Conservation (phyloP, 2,888 invertebrate species). For the Ectemnius cavifrons region DNA sequence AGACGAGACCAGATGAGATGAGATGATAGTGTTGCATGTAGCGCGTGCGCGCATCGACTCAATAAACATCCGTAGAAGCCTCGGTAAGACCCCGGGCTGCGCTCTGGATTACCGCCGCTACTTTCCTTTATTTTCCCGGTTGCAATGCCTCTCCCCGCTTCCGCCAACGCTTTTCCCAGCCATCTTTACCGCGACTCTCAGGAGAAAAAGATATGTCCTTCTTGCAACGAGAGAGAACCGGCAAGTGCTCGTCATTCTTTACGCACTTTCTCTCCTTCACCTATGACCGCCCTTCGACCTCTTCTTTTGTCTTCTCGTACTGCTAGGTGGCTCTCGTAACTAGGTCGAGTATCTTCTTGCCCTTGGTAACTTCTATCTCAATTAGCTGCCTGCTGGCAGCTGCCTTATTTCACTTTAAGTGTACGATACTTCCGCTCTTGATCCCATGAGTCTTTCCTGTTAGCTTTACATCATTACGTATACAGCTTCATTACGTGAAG, state of each 20-base stretch:
- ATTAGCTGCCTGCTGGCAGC: too few relatives aligned
- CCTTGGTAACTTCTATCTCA: background rate
- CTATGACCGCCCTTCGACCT: background rate
- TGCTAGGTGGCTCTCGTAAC: background rate
- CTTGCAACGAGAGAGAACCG: background rate
- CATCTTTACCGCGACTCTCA: conserved; percentile 49
- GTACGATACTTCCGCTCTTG: background rate
- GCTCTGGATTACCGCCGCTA: conserved; percentile 75
- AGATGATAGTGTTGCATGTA: conserved; percentile 66
- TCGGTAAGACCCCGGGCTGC: conserved; percentile 73
- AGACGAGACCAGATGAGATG: conserved; percentile 65
- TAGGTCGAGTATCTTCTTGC: background rate
- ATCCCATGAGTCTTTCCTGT: too few relatives aligned
- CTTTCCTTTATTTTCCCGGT: conserved; percentile 71
- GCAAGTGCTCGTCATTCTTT: conserved; percentile 46
- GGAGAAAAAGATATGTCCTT: conserved; percentile 25
- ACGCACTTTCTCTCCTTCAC: conserved; percentile 32
- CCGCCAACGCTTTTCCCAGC: conserved; percentile 23
- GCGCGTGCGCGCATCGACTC: conserved; percentile 74
- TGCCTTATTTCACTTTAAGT: too few relatives aligned
- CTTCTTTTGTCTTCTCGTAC: background rate
- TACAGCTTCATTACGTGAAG: background rate
- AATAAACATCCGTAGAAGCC: conserved; percentile 76
- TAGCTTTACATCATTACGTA: too few relatives aligned
- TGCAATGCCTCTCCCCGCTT: conserved; percentile 51